Conservation (phyloP, 2,113 vertebrate genomes). For the Ceyx margarethae region DNA sequence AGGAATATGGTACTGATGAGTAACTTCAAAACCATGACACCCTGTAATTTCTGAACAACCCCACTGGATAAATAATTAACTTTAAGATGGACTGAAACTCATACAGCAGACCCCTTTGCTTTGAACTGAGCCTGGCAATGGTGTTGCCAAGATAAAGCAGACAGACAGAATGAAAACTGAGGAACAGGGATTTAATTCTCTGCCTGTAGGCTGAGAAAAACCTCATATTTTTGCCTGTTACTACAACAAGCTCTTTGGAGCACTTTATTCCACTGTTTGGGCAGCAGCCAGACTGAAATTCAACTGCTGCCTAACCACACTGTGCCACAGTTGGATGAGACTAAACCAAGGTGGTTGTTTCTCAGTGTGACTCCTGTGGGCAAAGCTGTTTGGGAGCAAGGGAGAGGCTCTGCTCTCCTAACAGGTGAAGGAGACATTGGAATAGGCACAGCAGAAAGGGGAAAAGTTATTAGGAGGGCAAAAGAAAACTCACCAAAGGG, state of each 20-base stretch:
- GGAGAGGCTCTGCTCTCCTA: background rate
- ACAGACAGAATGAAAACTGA: background rate
- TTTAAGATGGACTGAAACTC: background rate
- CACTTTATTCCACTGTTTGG: background rate
- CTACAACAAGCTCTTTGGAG: background rate
- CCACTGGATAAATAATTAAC: background rate
- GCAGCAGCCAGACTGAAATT: background rate
- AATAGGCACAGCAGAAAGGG: background rate
- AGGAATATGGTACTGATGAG: background rate
- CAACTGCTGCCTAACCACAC: rapidly evolving
- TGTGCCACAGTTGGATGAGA: background rate
- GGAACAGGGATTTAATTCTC: background rate
- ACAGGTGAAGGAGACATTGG: background rate
- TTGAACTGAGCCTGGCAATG: background rate
- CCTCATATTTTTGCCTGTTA: background rate
- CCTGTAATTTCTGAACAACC: background rate
- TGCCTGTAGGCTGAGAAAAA: background rate
- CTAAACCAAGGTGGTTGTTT: rapidly evolving
- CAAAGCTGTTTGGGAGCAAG: background rate
- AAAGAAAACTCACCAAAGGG: conserved; percentile 50
- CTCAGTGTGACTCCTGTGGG: background rate
- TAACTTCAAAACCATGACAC: background rate
- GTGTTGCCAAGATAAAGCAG: background rate
- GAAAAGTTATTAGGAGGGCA: background rate
- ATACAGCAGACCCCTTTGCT: background rate